Evolutionary conservation across 2,113 vertebrate species (phyloP), one percentile per base, ranked within the genome.

Genomic region (Anarrhichthys ocellatus): DNA sequence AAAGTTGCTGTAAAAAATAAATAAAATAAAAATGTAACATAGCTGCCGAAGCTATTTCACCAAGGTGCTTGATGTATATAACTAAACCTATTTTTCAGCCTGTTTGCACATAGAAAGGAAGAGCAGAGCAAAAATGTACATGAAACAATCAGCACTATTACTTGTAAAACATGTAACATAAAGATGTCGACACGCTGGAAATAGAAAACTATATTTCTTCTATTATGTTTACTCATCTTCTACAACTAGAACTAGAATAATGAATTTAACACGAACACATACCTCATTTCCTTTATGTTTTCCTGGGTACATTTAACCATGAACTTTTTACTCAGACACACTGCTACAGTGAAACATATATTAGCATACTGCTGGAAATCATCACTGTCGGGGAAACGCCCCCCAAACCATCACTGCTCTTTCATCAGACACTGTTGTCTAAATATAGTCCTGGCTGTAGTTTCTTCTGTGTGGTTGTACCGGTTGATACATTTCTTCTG

Each of bases 31-130:
- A 11, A 76, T 7, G 64, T 64, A 72, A 74, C 66, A 76, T 61
- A 81, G 88, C 84, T 80, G 89, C 83, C 38, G 52, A 82, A 40
- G 80, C 82, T 85, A 54, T 80, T 82, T 84, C 82, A 89, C 91
- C 83, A 70, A 86, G 88, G 92, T 93, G 92, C 92, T 94, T 88
- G 84, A 87, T 92, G 85, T 91, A 89, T 74, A 84, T 90, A 86
- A 85, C 15, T 80, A 62, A 87, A 91, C 73, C 77, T 89, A 73
- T 91, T 89, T 90, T 90, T 89, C 76, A 93, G 90, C 88, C 87
- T 92, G 76, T 87, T 90, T 90, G 89, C 92, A 85, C 80, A 85
- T 86, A 73, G 83, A 86, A 83, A 86, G 76, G 65, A 88, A 87
- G 74, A 87, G 84, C 76, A 83, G 83, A 89, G 72, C 73, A 85